A percentile compares a stretch with the other conserved stretches of the same genome.
phyloP scores from a whole-genome alignment of 2,888 invertebrate species.

The Oegoconia quadripuncta region DNA sequence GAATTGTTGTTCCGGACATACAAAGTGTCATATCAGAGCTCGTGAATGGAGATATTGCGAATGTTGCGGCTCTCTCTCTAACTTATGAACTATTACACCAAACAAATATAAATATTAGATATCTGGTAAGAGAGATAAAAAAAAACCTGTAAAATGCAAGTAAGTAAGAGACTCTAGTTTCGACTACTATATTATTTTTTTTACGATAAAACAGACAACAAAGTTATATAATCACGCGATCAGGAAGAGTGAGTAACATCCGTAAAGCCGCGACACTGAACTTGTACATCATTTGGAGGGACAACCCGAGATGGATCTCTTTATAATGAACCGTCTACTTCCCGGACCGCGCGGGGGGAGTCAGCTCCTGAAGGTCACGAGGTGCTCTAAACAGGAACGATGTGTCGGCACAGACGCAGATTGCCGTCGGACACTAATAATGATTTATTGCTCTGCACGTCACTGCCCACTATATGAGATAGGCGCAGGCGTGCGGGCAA shows the following conservation, averaged over 20 bases:
- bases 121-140: too few relatives aligned
- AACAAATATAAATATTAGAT: too few relatives aligned
- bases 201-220: too few relatives aligned
- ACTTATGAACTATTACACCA: too few relatives aligned
- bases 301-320: conserved; percentile 47
- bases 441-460: conserved; percentile 61
- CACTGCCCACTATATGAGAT: conserved; percentile 32
- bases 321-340: conserved; percentile 56
- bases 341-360: conserved; percentile 55
- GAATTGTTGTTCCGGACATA: conserved; percentile 34
- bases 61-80: too few relatives aligned
- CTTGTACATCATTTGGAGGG: conserved; percentile 37
- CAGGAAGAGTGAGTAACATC: too few relatives aligned
- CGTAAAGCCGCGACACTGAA: conserved; percentile 33
- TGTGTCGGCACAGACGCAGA: conserved; percentile 50
- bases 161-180: too few relatives aligned
- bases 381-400: conserved; percentile 58
- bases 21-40: too few relatives aligned
- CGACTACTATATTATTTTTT: background rate
- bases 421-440: conserved; percentile 62
- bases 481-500: conserved; percentile 27
- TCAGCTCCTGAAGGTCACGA: conserved; percentile 54
- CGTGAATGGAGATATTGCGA: too few relatives aligned
- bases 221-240: too few relatives aligned
- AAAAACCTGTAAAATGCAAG: too few relatives aligned